These are phyloP conservation scores for Portevinia maculata DNA, from an alignment of 2,888 invertebrate species.

Conservation along the genomic window DNA sequence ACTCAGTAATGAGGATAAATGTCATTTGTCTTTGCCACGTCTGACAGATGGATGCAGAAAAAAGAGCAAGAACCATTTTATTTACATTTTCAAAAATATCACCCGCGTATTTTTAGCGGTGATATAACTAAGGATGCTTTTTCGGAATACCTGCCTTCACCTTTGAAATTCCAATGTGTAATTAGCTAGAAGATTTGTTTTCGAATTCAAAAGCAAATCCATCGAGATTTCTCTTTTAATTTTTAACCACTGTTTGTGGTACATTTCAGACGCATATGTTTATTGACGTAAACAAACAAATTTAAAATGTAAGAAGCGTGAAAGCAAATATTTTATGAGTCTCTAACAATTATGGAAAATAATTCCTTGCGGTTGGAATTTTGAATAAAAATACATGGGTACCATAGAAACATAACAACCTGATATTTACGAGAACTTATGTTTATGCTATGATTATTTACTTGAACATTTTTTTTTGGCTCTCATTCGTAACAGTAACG, in stretches of 20 bases:
- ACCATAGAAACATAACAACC: not conserved
- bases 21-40: too few relatives aligned
- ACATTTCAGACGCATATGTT: slow-evolving; percentile 16
- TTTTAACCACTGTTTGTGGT: slow-evolving; percentile 23
- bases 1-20: too few relatives aligned
- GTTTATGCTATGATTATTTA: too few relatives aligned
- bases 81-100: slow-evolving; percentile 24
- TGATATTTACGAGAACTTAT: not conserved
- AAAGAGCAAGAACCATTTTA: not conserved
- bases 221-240: not conserved
- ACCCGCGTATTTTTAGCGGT: slow-evolving; percentile 30
- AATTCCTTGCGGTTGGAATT: slow-evolving; percentile 13
- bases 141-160: slow-evolving; percentile 43
- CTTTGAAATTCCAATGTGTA: slow-evolving; percentile 34
- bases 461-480: too few relatives aligned
- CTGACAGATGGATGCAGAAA: too few relatives aligned
- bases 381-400: slow-evolving; percentile 5
- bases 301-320: not conserved
- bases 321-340: slow-evolving; percentile 6
- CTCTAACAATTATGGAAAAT: not conserved
- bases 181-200: slow-evolving; percentile 14
- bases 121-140: slow-evolving; percentile 19
- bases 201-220: slow-evolving; percentile 12
- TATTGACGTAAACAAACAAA: slow-evolving; percentile 26
- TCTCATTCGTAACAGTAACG: too few relatives aligned